Percentiles rank a stretch among this genome's conserved stretches.
phyloP scores from a whole-genome alignment of 2,888 invertebrate genomes.

The Zygothrica quintamaculata region DNA sequence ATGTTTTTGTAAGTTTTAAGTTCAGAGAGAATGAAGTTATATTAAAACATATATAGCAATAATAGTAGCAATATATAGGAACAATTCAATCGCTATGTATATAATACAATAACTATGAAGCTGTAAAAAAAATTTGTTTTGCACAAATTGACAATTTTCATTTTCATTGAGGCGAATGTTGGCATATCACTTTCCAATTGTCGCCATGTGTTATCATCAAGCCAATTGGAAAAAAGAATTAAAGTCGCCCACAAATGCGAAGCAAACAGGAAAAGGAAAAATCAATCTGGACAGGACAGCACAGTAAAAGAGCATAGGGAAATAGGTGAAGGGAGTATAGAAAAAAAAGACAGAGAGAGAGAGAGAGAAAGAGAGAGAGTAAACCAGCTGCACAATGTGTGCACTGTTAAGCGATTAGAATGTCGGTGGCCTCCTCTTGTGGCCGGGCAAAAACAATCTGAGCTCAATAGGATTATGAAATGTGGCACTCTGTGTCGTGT shows the following conservation, averaged over 20 bases:
- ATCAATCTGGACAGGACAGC: conserved; percentile 36
- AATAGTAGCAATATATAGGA: no score
- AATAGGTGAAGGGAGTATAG: no score
- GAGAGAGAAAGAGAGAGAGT: conserved; percentile 13
- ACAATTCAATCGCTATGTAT: conserved; percentile 16
- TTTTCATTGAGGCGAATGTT: conserved; percentile 73
- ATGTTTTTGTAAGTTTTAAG: no score
- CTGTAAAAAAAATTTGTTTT: conserved; percentile 50
- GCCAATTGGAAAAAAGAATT: conserved; percentile 66
- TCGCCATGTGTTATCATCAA: conserved; percentile 73
- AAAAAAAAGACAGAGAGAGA: no score
- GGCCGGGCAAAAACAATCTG: conserved; percentile 53
- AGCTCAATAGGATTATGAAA: conserved; percentile 61
- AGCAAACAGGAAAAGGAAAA: conserved; percentile 51
- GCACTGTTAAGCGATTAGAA: conserved; percentile 59
- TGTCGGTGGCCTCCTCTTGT: conserved; percentile 47
- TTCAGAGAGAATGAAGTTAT: no score
- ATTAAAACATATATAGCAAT: no score
- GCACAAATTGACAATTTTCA: conserved; percentile 75
- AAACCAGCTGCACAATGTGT: conserved; percentile 51
- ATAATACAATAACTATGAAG: conserved; percentile 24
- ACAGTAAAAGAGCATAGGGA: conserved; percentile 5
- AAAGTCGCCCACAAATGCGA: conserved; percentile 50
- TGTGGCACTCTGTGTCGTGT: conserved; percentile 27
- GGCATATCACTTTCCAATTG: conserved; percentile 78